Conservation (phyloP, 2,888 invertebrate species). For the Papilio elwesi region DNA sequence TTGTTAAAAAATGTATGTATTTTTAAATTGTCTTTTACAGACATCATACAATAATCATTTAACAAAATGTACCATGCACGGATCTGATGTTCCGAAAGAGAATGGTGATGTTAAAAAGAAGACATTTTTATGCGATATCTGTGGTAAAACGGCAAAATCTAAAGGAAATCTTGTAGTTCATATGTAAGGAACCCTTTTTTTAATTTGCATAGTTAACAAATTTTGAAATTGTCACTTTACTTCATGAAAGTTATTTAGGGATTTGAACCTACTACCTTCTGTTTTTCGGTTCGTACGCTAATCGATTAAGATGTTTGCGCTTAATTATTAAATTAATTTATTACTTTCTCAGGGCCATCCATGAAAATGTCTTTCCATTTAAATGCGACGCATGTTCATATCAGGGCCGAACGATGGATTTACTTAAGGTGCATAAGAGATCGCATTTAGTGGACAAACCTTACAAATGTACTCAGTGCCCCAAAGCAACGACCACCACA, state of each 20-base stretch:
- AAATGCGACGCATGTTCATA: constrained; percentile 76
- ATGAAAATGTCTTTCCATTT: constrained; percentile 73
- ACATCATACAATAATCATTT: constrained; percentile 63
- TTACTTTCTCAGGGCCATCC: constrained; percentile 58
- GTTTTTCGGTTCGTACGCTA: background rate
- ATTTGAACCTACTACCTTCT: no score
- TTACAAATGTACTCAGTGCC: constrained; percentile 72
- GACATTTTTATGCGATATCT: constrained; percentile 73
- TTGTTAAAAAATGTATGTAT: no score
- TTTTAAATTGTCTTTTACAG: constrained; percentile 52
- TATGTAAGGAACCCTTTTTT: constrained; percentile 58
- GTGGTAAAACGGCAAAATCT: constrained; percentile 72
- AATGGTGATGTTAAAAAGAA: constrained; percentile 47
- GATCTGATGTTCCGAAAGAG: constrained; percentile 23
- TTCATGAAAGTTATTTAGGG: no score
- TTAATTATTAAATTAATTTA: constrained; percentile 28
- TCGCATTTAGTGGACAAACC: constrained; percentile 73
- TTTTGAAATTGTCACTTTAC: no score
- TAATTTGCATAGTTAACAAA: no score
- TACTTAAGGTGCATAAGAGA: constrained; percentile 73
- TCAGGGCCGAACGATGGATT: constrained; percentile 72
- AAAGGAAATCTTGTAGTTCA: constrained; percentile 72
- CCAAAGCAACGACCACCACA: constrained; percentile 71
- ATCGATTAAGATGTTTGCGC: constrained; percentile 26
- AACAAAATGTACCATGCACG: constrained; percentile 51